Base-by-base conservation (phyloP, 1,140 invertebrate species). In the Dendroctonus ponderosae region DNA sequence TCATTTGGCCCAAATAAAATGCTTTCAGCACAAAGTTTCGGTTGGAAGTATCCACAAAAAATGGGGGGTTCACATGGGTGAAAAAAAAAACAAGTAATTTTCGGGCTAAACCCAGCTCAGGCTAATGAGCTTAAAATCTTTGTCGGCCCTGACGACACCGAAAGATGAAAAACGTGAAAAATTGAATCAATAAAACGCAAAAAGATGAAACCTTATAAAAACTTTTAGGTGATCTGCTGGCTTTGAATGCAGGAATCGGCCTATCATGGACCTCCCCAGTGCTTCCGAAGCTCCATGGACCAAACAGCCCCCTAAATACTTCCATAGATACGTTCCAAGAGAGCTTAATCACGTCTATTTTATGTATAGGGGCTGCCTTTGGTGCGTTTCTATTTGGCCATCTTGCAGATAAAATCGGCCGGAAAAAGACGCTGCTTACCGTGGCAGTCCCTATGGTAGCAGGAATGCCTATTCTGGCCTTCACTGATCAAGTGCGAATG, bases 311-410 rank as follows among this genome's bases (percentile, higher is more conserved):
- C 0, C 68, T 76, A 6, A 80, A 79, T 0, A 67, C 66, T 3
- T 48, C 43, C 7, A 60, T 85, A 5, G 81, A 79, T 0, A 26
- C 69, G 0, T 81, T 84, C 2, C 79, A 91, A 71, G 79, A 80
- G 49, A 89, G 91, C 0, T 95, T 91, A 91, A 89, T 95, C 63
- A 89, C 88, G 0, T 90, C 90, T 0, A 77, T 94, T 7, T 80
- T 94, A 51, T 85, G 90, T 0, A 73, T 95, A n/a, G 92, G 92
- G 7, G 90, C 91, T 38, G 81, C 91, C 4, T 62, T 74, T 38
- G 75, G 74, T 5, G 70, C 75, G 2, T 65, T 70, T 9, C 42
- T 70, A 7, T 77, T 79, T 14, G 80, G 79, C 5, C 68, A 75
- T 44, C 49, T 77, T 0, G 65, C 79, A n/a, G 78, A 82, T 52